phyloP scores from a whole-genome alignment of 2,888 invertebrate species.

The Rhyacophila evoluta region DNA sequence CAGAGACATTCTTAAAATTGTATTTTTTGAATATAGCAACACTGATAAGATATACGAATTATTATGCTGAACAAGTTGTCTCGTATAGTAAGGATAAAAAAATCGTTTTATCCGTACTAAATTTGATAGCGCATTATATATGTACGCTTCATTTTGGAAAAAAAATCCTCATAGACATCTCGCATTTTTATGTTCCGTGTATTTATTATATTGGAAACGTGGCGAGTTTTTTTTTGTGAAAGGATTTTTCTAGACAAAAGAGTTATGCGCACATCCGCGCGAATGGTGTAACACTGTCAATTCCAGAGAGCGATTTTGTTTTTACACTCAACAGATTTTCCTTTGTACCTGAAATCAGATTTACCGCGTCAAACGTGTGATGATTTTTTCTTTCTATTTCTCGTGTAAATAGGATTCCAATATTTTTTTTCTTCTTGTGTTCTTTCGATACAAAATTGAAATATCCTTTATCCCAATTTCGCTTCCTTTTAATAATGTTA shows the following conservation, averaged over 20 bases:
- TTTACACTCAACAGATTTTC: conserved; percentile 4
- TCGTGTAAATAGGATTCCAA: neutral
- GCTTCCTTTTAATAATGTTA: no score
- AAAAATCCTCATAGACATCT: neutral
- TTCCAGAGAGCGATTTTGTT: neutral
- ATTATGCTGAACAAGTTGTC: no score
- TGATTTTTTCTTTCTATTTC: neutral
- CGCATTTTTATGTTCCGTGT: neutral
- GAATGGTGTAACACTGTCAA: neutral
- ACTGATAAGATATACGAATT: no score
- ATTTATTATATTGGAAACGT: neutral
- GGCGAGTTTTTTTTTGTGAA: neutral
- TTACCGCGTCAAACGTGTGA: neutral
- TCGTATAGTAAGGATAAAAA: neutral
- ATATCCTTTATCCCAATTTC: no score
- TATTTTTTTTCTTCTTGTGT: neutral
- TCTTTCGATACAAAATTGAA: no score
- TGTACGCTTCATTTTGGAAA: neutral
- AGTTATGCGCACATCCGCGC: neutral
- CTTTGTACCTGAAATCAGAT: conserved; percentile 22
- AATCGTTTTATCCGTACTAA: neutral
- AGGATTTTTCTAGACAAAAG: neutral
- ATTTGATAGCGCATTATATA: neutral
- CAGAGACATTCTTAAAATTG: no score
- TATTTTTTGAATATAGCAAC: no score